phyloP scores from a whole-genome alignment of 2,113 vertebrate genomes.

The Boleophthalmus pectinirostris region DNA sequence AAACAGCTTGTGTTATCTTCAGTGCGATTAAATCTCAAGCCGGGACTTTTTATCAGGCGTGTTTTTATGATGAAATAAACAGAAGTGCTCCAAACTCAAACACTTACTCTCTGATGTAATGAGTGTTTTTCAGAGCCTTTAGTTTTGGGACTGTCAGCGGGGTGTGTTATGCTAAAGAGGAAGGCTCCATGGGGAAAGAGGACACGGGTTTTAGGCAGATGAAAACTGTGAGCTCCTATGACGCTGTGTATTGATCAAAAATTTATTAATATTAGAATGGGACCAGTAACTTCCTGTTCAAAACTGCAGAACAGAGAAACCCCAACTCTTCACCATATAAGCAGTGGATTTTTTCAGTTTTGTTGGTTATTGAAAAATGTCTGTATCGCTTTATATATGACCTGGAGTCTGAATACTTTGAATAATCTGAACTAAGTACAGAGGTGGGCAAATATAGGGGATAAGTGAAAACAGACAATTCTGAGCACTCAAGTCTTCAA shows the following conservation, averaged over 20 bases:
- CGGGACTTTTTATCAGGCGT: constrained; percentile 19
- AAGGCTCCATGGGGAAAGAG: constrained; percentile 38
- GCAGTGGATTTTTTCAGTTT: too few species aligned
- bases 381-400: too few species aligned
- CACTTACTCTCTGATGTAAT: constrained; percentile 34
- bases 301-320: too few species aligned
- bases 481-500: too few species aligned
- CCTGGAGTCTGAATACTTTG: too few species aligned
- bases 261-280: too few species aligned
- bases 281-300: too few species aligned
- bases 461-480: too few species aligned
- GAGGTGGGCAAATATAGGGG: too few species aligned
- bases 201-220: constrained; percentile 4
- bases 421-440: too few species aligned
- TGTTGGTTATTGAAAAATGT: too few species aligned
- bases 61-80: constrained; percentile 35
- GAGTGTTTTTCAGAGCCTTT: constrained; percentile 39
- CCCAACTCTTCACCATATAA: too few species aligned
- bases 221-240: constrained; percentile 37
- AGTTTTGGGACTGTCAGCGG: constrained; percentile 24
- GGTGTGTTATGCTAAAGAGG: constrained; percentile 59
- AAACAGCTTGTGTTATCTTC: constrained; percentile 34
- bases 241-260: constrained; percentile 13
- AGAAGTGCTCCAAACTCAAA: constrained; percentile 9
- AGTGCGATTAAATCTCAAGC: constrained; percentile 37